phyloP scores from a whole-genome alignment of 1,140 invertebrate species.

The Scaptomyza hsui region DNA sequence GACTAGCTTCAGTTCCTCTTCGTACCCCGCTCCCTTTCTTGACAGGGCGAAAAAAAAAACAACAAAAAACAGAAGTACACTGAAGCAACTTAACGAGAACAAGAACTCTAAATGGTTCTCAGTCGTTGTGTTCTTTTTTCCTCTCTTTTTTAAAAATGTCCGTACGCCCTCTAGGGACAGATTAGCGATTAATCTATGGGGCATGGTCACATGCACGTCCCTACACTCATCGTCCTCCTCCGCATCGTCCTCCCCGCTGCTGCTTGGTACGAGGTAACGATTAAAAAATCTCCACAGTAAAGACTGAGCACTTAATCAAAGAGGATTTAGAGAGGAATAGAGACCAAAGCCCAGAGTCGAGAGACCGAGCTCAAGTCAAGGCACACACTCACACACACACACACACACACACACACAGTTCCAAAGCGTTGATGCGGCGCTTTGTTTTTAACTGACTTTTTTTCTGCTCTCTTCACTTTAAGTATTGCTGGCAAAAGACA shows the following conservation, averaged over 20 bases:
- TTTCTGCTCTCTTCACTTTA: conserved; percentile 8
- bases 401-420: conserved; percentile 15
- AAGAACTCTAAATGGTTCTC: conserved; percentile 35
- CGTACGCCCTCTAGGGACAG: conserved; percentile 82
- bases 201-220: conserved; percentile 73
- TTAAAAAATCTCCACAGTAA: conserved; percentile 82
- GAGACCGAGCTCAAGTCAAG: conserved; percentile 17
- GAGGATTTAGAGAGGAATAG: conserved; percentile 76
- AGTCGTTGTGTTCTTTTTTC: no score
- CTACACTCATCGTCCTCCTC: conserved; percentile 18
- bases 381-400: conserved; percentile 9
- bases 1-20: not conserved
- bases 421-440: conserved; percentile 72
- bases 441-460: conserved; percentile 63
- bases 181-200: conserved; percentile 83
- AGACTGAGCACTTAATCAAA: conserved; percentile 83
- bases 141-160: conserved; percentile 68
- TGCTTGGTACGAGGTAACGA: conserved; percentile 61
- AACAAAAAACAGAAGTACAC: conserved; percentile 38
- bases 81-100: conserved; percentile 50
- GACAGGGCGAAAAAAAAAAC: no score
- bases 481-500: conserved; percentile 5
- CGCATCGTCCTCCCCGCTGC: not conserved
- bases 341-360: conserved; percentile 39
- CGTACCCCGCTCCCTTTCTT: not conserved